Evolutionary conservation across 2,113 vertebrate species (phyloP), one percentile per base, ranked within the genome.

Genomic region (Dipodomys merriami): DNA sequence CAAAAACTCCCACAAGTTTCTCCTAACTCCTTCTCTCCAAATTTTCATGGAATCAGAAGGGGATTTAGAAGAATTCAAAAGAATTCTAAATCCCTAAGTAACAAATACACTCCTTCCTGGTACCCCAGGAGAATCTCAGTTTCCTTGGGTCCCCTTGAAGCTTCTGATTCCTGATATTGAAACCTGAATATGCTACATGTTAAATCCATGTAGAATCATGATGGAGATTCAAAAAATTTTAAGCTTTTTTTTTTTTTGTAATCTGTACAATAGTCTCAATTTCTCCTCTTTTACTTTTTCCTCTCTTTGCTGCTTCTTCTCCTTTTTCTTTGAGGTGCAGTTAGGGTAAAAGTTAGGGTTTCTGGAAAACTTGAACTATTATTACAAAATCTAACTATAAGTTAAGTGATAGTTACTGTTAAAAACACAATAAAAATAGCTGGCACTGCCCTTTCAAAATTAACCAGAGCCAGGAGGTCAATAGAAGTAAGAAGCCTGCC

Each of bases 341-440:
- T 65, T 65, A 65, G 22, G 12, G 3, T 18, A 15, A 44, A 33
- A 9, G 19, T 64, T 76, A 46, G 1, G 1, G 29, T 71, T 74
- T 78, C 39, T 88, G 49, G 71, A 60, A 78, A 60, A 91, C 11
- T 78, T 83, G 18, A 86, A 30, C n/a, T 13, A 69, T 82, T 90
- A 2, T 78, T 13, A 82, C 5, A 85, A 91, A 94, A 84, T 19
- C 6, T 30, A 44, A 68, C 46, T 49, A 77, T 68, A 79, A 94
- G 89, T 69, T 8, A 5, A 79, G n/a, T 67, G 30, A 81, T 46
- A 67, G 76, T 81, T 57, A 12, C 16, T 77, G 91, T 88, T 91
- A 27, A 89, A 90, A 78, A 9, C 4, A 57, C 15, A 57, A 57
- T 16, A 57, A 57, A 57, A 13, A 57, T 57, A 57, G 53, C 53